Evolutionary conservation across 2,888 invertebrate species (phyloP), one percentile per base, ranked within the genome.

Genomic region (Agrotis clavis): DNA sequence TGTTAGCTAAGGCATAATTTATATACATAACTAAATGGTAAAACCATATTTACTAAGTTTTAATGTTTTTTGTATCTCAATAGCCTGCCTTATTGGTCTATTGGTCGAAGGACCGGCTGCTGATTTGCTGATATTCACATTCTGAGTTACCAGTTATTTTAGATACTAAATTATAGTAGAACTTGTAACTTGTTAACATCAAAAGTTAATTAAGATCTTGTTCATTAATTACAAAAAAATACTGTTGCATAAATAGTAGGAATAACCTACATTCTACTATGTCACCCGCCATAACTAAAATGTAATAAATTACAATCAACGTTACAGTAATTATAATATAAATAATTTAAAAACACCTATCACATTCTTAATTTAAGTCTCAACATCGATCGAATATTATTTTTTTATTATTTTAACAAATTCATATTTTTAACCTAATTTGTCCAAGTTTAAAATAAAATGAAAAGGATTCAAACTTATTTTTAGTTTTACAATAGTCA

Each of bases 331-430:
- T 84, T 85, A 87, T 85, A 77, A 83, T 86, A 86, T 80, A 89
- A 90, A 90, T 88, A 82, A 90, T 85, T 89, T 92, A 88, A 89
- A 91, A 91, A 91, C 91, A 91, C 92, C 92, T 93, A 93, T 93
- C 92, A 93, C 92, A 92, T 87, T 91, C 90, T 91, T 87, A 89
- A 84, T 88, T 90, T 90, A 87, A 92, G 91, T 92, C 92, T 92
- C 89, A 92, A 92, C 91, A 92, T 90, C 90, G 91, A 92, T 90
- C 87, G 87, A 92, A 91, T 89, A 88, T 91, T 85, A 74, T 68
- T 69, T 73, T 85, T 82, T 83, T 81, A 50, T 87, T 41, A 41
- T 86, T 86, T 86, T 88, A 90, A 88, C 87, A 86, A 89, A 87
- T 86, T 71, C 64, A 74, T 70, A 60, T 71, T 82, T 82, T 21